These are phyloP conservation scores for Morpho achilles DNA, from an alignment of 2,888 invertebrate genomes.

Conservation along the genomic window DNA sequence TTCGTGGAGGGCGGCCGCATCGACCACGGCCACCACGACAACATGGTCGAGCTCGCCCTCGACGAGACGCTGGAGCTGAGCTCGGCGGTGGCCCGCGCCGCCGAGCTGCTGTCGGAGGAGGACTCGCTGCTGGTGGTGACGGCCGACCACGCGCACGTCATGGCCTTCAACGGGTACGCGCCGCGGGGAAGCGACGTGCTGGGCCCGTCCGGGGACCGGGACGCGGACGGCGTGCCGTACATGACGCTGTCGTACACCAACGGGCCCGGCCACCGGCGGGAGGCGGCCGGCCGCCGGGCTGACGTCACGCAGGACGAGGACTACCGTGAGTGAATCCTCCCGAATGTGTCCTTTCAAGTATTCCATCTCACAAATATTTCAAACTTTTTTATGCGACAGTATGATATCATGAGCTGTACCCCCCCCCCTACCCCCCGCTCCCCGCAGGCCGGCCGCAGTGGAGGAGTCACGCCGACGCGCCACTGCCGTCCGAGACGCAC, in stretches of 20 bases:
- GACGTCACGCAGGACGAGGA: constrained; percentile 55
- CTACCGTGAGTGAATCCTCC: constrained; percentile 37
- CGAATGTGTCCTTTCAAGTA: no score
- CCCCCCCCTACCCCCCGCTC: no score
- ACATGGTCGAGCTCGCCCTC: constrained; percentile 77
- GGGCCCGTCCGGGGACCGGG: constrained; percentile 57
- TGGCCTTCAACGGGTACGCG: constrained; percentile 84
- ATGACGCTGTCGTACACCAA: constrained; percentile 82
- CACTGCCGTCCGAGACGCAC: constrained; percentile 82
- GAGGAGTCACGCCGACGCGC: constrained; percentile 66
- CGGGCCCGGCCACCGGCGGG: constrained; percentile 77
- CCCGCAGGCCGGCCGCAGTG: constrained; percentile 37
- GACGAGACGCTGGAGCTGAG: constrained; percentile 84
- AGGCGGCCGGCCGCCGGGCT: constrained; percentile 51
- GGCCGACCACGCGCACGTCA: constrained; percentile 87
- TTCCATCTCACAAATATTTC: no score
- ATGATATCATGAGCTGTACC: no score
- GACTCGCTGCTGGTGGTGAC: constrained; percentile 90
- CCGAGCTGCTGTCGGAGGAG: constrained; percentile 55
- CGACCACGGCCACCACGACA: constrained; percentile 84
- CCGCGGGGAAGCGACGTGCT: constrained; percentile 65
- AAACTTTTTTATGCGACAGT: no score
- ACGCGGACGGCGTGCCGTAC: constrained; percentile 74
- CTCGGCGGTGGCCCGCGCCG: constrained; percentile 75
- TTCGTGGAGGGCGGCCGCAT: constrained; percentile 86